phyloP scores from a whole-genome alignment of 1,140 invertebrate species.

The Phthorimaea operculella region DNA sequence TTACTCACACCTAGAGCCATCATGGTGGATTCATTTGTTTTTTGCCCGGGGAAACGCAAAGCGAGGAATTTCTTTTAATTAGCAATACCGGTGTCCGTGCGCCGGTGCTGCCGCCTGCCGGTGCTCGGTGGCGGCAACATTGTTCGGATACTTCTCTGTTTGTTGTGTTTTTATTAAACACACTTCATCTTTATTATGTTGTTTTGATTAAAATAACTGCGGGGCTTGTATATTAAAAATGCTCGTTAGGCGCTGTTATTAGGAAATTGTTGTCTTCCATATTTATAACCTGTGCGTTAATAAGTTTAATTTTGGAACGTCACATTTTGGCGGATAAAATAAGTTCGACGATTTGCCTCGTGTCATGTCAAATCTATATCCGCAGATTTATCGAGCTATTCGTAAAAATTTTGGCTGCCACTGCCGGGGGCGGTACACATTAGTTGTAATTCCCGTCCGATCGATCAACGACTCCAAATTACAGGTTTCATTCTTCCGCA shows the following conservation, averaged over 20 bases:
- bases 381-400: slow-evolving; percentile 10
- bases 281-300: no score
- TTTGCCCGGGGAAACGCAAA: slow-evolving; percentile 43
- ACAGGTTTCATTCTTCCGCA: slow-evolving; percentile 42
- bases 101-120: slow-evolving; percentile 22
- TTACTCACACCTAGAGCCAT: slow-evolving; percentile 52
- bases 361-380: background rate
- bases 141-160: background rate
- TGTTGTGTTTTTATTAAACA: background rate
- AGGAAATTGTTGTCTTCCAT: background rate
- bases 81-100: slow-evolving; percentile 41
- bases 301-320: no score
- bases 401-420: slow-evolving; percentile 23
- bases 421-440: slow-evolving; percentile 22
- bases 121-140: slow-evolving; percentile 19
- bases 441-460: slow-evolving; percentile 16
- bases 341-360: background rate
- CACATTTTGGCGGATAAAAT: no score
- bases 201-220: slow-evolving; percentile 4
- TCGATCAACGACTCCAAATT: slow-evolving; percentile 41
- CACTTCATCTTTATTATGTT: slow-evolving; percentile 5
- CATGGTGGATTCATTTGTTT: slow-evolving; percentile 41
- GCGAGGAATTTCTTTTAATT: slow-evolving; percentile 59
- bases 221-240: background rate
- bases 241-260: background rate